Evolutionary conservation across 2,797 vertebrate genomes (phyloP).

Genomic region (Sciurus vulgaris): DNA sequence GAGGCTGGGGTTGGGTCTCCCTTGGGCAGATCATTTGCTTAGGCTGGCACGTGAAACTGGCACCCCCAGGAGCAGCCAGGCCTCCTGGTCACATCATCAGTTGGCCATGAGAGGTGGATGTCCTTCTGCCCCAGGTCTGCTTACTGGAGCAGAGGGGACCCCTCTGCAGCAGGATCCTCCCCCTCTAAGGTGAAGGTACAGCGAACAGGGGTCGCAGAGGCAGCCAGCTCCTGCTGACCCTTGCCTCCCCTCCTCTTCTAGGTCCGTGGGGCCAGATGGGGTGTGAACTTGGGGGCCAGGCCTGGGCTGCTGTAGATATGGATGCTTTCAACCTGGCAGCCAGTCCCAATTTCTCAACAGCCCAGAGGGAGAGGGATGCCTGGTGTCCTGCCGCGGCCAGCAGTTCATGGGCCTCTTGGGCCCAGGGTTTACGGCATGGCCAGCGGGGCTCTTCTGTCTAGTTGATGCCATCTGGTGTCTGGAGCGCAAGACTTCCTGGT

Average conservation of each 20-base stretch:
- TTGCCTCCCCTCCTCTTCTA: too few relatives aligned
- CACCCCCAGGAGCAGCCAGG: background rate
- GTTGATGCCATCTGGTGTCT: slow-evolving; percentile 75
- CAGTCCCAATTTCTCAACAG: background rate
- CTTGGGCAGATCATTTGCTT: background rate
- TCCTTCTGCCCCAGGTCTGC: too few relatives aligned
- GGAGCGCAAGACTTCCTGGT: slow-evolving; percentile 77
- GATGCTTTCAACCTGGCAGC: accelerated
- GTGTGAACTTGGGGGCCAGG: background rate
- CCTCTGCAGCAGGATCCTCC: accelerated
- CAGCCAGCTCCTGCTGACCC: accelerated
- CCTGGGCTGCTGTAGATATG: background rate
- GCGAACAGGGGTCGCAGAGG: too few relatives aligned
- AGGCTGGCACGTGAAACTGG: accelerated
- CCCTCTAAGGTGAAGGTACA: accelerated
- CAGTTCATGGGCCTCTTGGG: slow-evolving; percentile 78
- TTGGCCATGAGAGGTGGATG: too few relatives aligned
- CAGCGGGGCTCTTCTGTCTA: slow-evolving; percentile 80
- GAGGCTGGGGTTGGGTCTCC: background rate
- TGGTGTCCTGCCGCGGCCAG: slow-evolving; percentile 13
- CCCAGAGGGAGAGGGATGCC: background rate
- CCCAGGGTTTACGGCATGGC: slow-evolving; percentile 85
- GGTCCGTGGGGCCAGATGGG: background rate
- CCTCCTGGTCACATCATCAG: background rate
- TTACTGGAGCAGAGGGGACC: background rate